Evolutionary conservation across 1,140 invertebrate genomes (phyloP), one percentile per base, ranked within the genome.

Genomic region (Eumeta japonica): DNA sequence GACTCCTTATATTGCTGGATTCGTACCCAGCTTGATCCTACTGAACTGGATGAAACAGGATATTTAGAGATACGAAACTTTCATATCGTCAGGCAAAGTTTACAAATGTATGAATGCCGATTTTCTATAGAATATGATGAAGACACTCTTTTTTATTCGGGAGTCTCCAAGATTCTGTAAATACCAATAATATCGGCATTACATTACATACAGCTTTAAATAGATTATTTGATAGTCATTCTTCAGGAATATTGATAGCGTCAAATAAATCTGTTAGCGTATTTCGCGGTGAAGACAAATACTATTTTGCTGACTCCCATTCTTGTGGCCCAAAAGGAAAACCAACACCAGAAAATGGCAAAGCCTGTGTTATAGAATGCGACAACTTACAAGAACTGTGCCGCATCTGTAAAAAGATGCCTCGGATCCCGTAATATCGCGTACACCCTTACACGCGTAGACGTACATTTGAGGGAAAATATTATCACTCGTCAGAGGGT

Each of bases 301-400:
- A 46, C 28, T 52, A 49, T 28, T 49, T 52, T 15, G 31, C 35
- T 16, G 33, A 52, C 32, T 52, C 50, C 4, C 50, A 52, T 37
- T 43, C 46, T 28, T 54, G 50, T 49, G 47, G 41, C 20, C 46
- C 35, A 35, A 49, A 46, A 38, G 47, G 45, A 12, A n/a, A n/a
- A n/a, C 16, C 39, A 34, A 35, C 32, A 18, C 20, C 16, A n/a
- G 38, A 35, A 13, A 47, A 50, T 41, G 52, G 46, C 10, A 55
- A 41, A 52, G 46, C 46, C n/a, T 55, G 49, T 32, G 35, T 46
- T 38, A 47, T 52, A 14, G 36, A 55, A 45, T 55, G 49, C 29
- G 43, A 46, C 16, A 49, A 40, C 18, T 34, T 41, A n/a, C 16
- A 48, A 10, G 49, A 55, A 24, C 30, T 55, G 27, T 15, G 20